These are phyloP conservation scores for Sycophila sp. DNA, from an alignment of 1,140 invertebrate species.

Conservation along the genomic window DNA sequence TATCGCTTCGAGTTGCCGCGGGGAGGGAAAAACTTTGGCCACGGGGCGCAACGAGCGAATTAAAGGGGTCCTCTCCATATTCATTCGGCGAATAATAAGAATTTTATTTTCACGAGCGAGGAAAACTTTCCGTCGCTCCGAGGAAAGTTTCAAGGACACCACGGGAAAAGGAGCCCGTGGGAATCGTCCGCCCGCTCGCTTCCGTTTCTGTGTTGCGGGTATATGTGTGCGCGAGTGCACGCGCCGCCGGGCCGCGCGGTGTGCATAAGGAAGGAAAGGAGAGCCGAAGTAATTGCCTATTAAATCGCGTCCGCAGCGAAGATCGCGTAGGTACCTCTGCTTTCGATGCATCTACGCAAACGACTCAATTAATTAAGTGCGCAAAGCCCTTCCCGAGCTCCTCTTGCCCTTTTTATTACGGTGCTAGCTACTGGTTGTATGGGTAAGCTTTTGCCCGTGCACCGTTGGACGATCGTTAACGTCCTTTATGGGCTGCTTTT, in stretches of 20 bases:
- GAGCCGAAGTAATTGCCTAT: constrained; percentile 35
- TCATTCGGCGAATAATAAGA: constrained; percentile 29
- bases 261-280: not conserved
- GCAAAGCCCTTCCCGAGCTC: not conserved
- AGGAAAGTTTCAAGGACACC: constrained; percentile 25
- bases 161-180: constrained; percentile 20
- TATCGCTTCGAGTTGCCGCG: not conserved
- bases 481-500: too few relatives aligned
- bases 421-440: not conserved
- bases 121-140: not conserved
- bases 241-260: not conserved
- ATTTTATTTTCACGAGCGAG: not conserved
- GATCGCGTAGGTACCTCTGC: constrained; percentile 5
- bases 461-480: too few relatives aligned
- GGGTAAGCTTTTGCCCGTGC: too few relatives aligned
- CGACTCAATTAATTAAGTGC: constrained; percentile 32
- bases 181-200: constrained; percentile 18
- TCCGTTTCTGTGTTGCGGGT: not conserved
- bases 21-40: not conserved
- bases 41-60: not conserved
- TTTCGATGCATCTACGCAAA: constrained; percentile 32
- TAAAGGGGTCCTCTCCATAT: constrained; percentile 25
- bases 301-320: constrained; percentile 9
- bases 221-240: not conserved
- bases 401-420: not conserved